Base-by-base conservation (phyloP, 1,140 invertebrate genomes). In the Cotesia chilonis region DNA sequence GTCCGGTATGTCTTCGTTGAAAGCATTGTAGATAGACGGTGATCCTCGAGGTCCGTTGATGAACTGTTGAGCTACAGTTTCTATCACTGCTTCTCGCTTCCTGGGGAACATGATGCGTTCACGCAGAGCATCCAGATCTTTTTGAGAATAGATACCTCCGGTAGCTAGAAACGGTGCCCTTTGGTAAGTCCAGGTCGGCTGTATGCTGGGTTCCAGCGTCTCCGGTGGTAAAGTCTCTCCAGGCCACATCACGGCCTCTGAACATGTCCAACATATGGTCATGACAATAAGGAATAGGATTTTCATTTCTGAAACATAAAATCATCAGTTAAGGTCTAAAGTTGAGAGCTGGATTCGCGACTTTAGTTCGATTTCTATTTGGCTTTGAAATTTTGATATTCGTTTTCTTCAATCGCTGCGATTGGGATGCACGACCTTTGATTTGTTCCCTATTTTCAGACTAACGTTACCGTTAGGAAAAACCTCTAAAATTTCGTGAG, bases 221-320 rank as follows among this genome's bases (percentile, higher is more conserved):
- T 41, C 7, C 0, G 68, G 73, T 64, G 64, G 9, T 17, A 67
- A 4, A 4, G 73, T 17, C 37, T 68, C 69, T 3, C 47, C 54
- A 12, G 64, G 55, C 4, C 51, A 47, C 6, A 67, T 52, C 17
- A 67, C 47, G 14, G 65, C 65, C 9, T 5, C 5, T 4, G 37
- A 28, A 4, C 3, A n/a, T 38, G 9, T 36, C 6, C 28, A 37
- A 10, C 10, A n/a, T 1, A 65, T 6, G 2, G 37, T 9, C 3
- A 14, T 70, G 59, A 17, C 5, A 17, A 17, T 17, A 17, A 17
- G 1, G 17, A 17, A 17, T 17, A 17, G 17, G 1, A 17, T 17
- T 17, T 17, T 1, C 17, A 17, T 17, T 17, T 17, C 17, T 17
- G 17, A 17, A 17, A 17, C 17, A 17, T 17, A 17, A 17, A 17